Conservation (phyloP, 1,140 invertebrate species). For the Neuroterus valhalla region DNA sequence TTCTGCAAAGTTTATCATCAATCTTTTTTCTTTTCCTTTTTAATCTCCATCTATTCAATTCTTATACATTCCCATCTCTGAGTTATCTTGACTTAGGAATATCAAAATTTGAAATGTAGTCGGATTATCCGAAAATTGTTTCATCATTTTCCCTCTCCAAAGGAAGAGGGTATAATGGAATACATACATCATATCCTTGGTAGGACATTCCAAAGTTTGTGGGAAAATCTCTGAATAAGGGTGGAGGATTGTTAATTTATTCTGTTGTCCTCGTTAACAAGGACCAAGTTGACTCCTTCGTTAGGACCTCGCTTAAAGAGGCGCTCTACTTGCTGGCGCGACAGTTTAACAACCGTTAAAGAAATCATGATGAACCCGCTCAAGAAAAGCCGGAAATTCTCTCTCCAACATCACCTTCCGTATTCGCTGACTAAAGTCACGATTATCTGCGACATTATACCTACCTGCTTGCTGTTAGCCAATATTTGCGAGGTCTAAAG, state of each 20-base stretch:
- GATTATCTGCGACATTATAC: constrained; percentile 30
- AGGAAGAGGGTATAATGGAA: too few relatives aligned
- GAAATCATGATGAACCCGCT: constrained; percentile 25
- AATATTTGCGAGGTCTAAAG: constrained; percentile 35
- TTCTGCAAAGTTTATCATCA: too few relatives aligned
- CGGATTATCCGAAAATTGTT: too few relatives aligned
- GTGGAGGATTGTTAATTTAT: constrained; percentile 1
- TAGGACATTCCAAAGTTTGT: background rate
- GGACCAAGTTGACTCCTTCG: constrained; percentile 19
- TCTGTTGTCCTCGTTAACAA: constrained; percentile 9
- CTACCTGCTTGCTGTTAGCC: constrained; percentile 18
- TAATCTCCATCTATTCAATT: too few relatives aligned
- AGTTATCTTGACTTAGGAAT: too few relatives aligned
- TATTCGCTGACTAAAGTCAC: background rate
- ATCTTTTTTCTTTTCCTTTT: too few relatives aligned
- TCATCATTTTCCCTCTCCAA: too few relatives aligned
- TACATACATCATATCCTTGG: too few relatives aligned
- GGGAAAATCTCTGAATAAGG: constrained; percentile 1
- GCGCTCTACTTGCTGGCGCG: constrained; percentile 9
- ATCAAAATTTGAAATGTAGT: too few relatives aligned
- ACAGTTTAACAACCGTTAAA: constrained; percentile 27
- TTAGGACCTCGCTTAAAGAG: constrained; percentile 17
- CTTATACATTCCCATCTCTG: too few relatives aligned
- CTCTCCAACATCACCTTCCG: constrained; percentile 10
- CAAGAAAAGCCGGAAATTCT: constrained; percentile 19